A percentile compares a stretch with the other conserved stretches of the same genome.
Conservation (phyloP, 2,113 vertebrate species). For the Gila orcuttii region DNA sequence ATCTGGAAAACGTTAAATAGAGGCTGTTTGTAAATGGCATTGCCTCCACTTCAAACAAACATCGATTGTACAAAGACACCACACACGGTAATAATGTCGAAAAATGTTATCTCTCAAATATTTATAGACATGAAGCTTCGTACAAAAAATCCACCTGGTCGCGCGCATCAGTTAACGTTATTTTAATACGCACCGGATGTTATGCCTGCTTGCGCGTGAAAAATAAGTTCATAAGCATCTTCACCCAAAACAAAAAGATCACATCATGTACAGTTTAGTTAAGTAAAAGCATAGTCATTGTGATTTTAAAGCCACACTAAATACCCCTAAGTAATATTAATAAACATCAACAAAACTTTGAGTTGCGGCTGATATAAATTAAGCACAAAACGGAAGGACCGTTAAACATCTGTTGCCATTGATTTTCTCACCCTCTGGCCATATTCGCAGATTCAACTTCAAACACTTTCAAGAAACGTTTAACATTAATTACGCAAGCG, state of each 20-base stretch:
- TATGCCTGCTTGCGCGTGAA: neutral
- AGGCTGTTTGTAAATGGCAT: neutral
- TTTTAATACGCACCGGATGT: neutral
- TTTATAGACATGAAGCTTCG: neutral
- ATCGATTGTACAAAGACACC: neutral
- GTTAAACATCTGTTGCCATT: neutral
- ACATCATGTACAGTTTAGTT: neutral
- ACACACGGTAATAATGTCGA: neutral
- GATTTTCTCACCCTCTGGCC: constrained; percentile 12
- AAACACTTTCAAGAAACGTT: neutral
- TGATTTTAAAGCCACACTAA: neutral
- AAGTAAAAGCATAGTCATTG: neutral
- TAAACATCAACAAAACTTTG: neutral
- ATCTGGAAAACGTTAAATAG: neutral
- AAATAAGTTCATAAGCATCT: neutral
- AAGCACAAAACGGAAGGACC: neutral
- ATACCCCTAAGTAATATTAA: neutral
- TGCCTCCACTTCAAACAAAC: neutral
- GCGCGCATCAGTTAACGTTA: neutral
- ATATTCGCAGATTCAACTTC: neutral
- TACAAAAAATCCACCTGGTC: neutral
- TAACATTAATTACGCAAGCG: neutral
- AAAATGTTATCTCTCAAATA: neutral
- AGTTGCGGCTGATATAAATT: neutral
- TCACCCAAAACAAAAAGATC: neutral